Evolutionary conservation across 2,113 vertebrate genomes (phyloP).

Genomic region (Phalacrocorax pelagicus): DNA sequence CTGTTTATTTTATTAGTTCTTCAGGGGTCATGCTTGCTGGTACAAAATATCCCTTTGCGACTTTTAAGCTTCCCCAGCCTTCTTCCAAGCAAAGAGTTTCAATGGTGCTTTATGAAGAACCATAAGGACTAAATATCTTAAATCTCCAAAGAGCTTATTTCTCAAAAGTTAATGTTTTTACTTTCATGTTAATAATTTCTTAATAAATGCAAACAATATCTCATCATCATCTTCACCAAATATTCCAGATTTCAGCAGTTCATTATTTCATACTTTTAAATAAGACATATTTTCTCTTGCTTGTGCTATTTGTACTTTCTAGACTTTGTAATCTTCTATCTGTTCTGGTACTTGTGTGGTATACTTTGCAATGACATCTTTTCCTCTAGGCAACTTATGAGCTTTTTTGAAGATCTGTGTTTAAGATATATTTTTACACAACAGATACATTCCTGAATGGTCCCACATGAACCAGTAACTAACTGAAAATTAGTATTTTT

Average conservation of each 20-base stretch:
- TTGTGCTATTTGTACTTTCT: neutral
- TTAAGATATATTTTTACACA: neutral
- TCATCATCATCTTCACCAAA: neutral
- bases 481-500: neutral
- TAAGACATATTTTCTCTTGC: neutral
- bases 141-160: neutral
- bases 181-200: neutral
- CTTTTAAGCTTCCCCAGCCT: neutral
- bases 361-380: neutral
- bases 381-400: neutral
- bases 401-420: neutral
- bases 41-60: neutral
- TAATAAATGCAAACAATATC: neutral
- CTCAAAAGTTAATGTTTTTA: neutral
- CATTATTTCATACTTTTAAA: neutral
- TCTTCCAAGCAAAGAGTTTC: neutral
- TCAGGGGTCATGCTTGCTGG: neutral
- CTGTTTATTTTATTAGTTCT: neutral
- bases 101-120: neutral
- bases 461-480: neutral
- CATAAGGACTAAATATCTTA: neutral
- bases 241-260: neutral
- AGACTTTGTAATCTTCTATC: neutral
- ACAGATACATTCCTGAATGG: neutral
- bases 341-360: neutral